Conservation (phyloP, 2,113 vertebrate genomes). For the Colistium nudipinnis region DNA sequence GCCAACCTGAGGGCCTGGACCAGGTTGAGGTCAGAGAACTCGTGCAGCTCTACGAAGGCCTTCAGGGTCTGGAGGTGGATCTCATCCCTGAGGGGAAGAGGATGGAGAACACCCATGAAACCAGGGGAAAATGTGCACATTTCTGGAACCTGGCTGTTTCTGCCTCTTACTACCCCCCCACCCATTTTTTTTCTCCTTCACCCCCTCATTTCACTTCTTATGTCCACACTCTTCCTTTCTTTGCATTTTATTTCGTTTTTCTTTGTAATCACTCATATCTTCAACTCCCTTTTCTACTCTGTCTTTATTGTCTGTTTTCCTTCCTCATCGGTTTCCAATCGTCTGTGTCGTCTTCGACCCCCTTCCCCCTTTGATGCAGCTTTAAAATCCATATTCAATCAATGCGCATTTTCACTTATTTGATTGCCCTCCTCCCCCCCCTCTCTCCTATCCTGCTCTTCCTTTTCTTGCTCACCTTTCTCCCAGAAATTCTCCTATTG, state of each 20-base stretch:
- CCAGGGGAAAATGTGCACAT: background rate
- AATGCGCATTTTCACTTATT: no score
- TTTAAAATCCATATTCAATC: no score
- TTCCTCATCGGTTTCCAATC: no score
- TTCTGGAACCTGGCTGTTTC: background rate
- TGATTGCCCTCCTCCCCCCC: background rate
- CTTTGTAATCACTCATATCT: no score
- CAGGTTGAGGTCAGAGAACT: slow-evolving; percentile 92
- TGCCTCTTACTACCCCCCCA: background rate
- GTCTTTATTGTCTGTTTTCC: background rate
- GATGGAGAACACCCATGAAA: slow-evolving; percentile 22
- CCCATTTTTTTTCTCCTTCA: no score
- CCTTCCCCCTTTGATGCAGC: no score
- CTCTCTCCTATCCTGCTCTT: no score
- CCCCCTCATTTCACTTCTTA: no score
- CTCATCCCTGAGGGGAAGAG: slow-evolving; percentile 82
- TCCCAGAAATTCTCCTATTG: slow-evolving; percentile 93
- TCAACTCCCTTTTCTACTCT: no score
- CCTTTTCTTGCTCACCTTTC: slow-evolving; percentile 84
- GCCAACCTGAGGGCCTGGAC: slow-evolving; percentile 94
- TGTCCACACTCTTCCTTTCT: no score
- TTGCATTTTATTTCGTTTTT: no score
- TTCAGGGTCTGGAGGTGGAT: slow-evolving; percentile 90
- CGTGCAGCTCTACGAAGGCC: slow-evolving; percentile 92
- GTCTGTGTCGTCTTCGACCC: background rate